Evolutionary conservation across 2,888 invertebrate genomes (phyloP).

Genomic region (Gibbula magus): DNA sequence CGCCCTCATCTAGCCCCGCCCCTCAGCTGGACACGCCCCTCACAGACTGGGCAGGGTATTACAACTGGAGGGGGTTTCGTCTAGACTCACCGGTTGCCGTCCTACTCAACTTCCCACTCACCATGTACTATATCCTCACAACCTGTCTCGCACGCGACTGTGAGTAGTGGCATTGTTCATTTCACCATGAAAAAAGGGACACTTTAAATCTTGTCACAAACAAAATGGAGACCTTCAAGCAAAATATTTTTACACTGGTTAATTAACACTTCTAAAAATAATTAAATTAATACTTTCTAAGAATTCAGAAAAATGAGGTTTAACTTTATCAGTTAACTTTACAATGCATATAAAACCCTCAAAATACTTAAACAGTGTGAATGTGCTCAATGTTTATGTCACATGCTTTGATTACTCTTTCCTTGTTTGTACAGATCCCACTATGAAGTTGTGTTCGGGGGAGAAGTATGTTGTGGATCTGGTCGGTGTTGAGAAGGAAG

Average conservation of each 20-base stretch:
- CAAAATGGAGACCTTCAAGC: not conserved
- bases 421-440: conserved; percentile 32
- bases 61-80: conserved; percentile 57
- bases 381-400: too few species aligned
- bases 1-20: conserved; percentile 22
- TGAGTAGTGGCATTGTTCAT: conserved; percentile 35
- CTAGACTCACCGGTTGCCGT: conserved; percentile 68
- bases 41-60: conserved; percentile 58
- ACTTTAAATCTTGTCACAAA: not conserved
- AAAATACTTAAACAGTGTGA: too few species aligned
- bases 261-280: too few species aligned
- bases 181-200: not conserved
- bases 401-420: too few species aligned
- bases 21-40: conserved; percentile 26
- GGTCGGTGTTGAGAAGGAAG: conserved; percentile 69
- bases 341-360: too few species aligned
- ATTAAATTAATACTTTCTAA: too few species aligned
- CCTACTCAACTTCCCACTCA: conserved; percentile 68
- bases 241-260: too few species aligned
- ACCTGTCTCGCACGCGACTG: conserved; percentile 54
- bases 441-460: conserved; percentile 37
- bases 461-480: conserved; percentile 47
- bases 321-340: too few species aligned
- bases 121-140: conserved; percentile 66
- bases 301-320: too few species aligned